Percentiles rank a stretch among this genome's conserved stretches.
phyloP scores from a whole-genome alignment of 2,888 invertebrate genomes.

The Dione juno region DNA sequence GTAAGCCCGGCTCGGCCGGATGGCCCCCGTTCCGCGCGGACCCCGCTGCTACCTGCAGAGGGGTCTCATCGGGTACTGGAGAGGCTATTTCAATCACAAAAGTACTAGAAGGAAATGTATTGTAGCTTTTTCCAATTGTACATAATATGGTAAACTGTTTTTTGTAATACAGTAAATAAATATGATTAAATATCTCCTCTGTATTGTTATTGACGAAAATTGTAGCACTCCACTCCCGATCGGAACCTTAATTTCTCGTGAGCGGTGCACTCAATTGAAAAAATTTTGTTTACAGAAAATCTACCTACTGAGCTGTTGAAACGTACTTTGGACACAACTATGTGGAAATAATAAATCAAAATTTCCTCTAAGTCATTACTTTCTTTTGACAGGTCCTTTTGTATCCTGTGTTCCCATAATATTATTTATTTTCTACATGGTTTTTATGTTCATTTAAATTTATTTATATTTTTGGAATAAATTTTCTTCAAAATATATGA shows the following conservation, averaged over 20 bases:
- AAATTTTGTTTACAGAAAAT: conserved; percentile 81
- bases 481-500: conserved; percentile 78
- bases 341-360: conserved; percentile 84
- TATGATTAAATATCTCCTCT: conserved; percentile 79
- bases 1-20: conserved; percentile 82
- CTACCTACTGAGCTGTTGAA: conserved; percentile 80
- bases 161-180: conserved; percentile 83
- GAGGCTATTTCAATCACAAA: conserved; percentile 91
- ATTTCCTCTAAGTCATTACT: conserved; percentile 79
- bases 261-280: conserved; percentile 72
- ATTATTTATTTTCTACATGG: conserved; percentile 79
- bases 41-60: conserved; percentile 86
- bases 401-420: conserved; percentile 72
- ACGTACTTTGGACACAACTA: conserved; percentile 82
- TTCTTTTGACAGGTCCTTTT: conserved; percentile 80
- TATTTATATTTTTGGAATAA: conserved; percentile 82
- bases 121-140: conserved; percentile 82
- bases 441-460: conserved; percentile 80
- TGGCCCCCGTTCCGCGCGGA: conserved; percentile 84
- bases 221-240: conserved; percentile 83
- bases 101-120: conserved; percentile 87
- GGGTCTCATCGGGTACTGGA: conserved; percentile 91
- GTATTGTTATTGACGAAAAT: conserved; percentile 79
- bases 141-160: conserved; percentile 83
- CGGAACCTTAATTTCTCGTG: conserved; percentile 78